Conservation (phyloP, 2,888 invertebrate species). For the Icerya purchasi region DNA sequence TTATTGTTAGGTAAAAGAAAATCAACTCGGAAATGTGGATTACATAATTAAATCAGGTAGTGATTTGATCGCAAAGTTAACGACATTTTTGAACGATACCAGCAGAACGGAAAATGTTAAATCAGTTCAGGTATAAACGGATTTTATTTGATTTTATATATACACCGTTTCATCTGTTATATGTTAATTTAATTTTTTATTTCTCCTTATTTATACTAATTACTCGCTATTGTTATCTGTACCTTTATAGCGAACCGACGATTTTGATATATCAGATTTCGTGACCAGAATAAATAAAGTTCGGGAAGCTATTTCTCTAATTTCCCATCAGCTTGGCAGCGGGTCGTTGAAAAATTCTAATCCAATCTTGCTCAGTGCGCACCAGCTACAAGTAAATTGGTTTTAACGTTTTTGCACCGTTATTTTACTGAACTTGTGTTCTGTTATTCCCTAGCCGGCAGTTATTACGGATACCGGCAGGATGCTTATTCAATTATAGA, state of each 20-base stretch:
- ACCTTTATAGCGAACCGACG: not conserved
- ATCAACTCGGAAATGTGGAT: not conserved
- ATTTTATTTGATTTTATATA: not conserved
- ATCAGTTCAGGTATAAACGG: too few relatives aligned
- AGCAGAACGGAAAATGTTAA: too few relatives aligned
- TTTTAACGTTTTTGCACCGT: too few relatives aligned
- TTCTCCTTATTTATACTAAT: too few relatives aligned
- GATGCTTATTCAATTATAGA: too few relatives aligned
- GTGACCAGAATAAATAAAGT: slow-evolving; percentile 32
- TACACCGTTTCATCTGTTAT: not conserved
- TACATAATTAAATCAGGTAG: not conserved
- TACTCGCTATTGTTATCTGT: too few relatives aligned
- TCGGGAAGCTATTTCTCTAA: slow-evolving; percentile 31
- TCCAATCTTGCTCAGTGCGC: not conserved
- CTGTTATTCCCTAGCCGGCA: too few relatives aligned
- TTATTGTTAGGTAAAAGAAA: not conserved
- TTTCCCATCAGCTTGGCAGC: slow-evolving; percentile 30
- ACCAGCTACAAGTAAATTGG: not conserved
- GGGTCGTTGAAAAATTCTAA: slow-evolving; percentile 8
- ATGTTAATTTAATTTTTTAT: too few relatives aligned
- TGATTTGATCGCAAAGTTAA: not conserved
- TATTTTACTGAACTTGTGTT: too few relatives aligned
- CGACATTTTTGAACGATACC: not conserved
- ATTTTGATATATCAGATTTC: slow-evolving; percentile 23
- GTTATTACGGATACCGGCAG: too few relatives aligned